These are phyloP conservation scores for Syrmaticus mikado DNA, from an alignment of 2,113 vertebrate species.

Conservation along the genomic window DNA sequence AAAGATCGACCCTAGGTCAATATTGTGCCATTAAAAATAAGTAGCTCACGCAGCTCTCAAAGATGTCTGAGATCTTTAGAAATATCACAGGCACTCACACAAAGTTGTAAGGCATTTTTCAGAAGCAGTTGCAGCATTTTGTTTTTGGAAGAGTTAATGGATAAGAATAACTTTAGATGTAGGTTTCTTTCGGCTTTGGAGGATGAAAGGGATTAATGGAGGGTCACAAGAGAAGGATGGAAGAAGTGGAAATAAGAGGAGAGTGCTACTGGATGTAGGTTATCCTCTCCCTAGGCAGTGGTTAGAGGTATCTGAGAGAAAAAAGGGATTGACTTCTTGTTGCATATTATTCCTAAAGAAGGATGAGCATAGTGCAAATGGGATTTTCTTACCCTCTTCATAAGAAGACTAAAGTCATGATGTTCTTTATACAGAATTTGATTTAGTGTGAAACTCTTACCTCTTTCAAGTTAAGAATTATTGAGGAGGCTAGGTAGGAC, in stretches of 20 bases:
- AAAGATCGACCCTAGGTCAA: background rate
- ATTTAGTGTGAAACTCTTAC: slow-evolving; percentile 5
- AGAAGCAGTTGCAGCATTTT: slow-evolving; percentile 4
- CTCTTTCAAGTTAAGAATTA: slow-evolving; percentile 9
- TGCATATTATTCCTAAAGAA: slow-evolving; percentile 9
- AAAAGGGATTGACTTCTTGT: background rate
- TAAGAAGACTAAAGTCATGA: slow-evolving; percentile 1
- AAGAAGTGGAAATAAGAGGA: slow-evolving; percentile 1
- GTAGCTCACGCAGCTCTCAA: background rate
- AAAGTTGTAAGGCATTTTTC: background rate
- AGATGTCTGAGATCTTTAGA: background rate
- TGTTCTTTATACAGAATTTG: background rate
- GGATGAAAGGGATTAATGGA: slow-evolving; percentile 48
- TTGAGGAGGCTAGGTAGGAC: background rate
- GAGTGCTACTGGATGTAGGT: background rate
- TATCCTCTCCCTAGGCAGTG: slow-evolving; percentile 57
- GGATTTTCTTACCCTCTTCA: slow-evolving; percentile 43
- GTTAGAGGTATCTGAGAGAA: background rate
- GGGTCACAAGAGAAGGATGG: slow-evolving; percentile 22
- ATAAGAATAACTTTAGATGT: slow-evolving; percentile 29
- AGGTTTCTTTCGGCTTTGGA: slow-evolving; percentile 30
- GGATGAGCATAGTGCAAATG: slow-evolving; percentile 15
- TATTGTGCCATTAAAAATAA: slow-evolving; percentile 30
- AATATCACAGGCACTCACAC: background rate
- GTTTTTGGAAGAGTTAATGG: slow-evolving; percentile 22